Conservation (phyloP, 2,888 invertebrate genomes). For the Seladonia tumulorum region DNA sequence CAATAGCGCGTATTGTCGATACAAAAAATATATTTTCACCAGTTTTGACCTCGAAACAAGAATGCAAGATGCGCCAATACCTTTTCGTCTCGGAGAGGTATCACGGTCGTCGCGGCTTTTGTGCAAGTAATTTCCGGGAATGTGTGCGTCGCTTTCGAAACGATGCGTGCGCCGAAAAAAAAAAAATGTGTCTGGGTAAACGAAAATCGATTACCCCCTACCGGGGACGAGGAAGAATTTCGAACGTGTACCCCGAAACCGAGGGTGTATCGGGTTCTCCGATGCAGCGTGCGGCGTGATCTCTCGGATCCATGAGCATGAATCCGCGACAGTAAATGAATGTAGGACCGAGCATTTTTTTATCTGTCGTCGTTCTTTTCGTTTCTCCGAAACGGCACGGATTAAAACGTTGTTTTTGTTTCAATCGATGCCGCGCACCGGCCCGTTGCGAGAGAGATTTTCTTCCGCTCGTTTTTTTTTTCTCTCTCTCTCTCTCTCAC, state of each 20-base stretch:
- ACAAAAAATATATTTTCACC: too few species aligned
- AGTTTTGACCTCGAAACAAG: too few species aligned
- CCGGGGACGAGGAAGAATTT: neutral
- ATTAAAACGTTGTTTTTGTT: slow-evolving; percentile 8
- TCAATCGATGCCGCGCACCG: neutral
- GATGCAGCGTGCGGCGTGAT: neutral
- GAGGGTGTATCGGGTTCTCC: neutral
- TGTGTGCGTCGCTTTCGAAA: neutral
- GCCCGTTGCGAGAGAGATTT: slow-evolving; percentile 9
- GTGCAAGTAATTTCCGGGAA: neutral
- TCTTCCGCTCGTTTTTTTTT: slow-evolving; percentile 10
- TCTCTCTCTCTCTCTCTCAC: too few species aligned
- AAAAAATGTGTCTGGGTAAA: neutral
- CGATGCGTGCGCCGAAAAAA: neutral
- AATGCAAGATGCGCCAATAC: too few species aligned
- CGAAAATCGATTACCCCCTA: neutral
- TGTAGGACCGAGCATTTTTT: slow-evolving; percentile 8
- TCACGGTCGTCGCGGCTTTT: neutral
- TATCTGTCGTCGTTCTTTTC: neutral
- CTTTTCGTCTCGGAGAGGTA: neutral
- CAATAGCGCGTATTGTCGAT: too few species aligned
- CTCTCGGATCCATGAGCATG: neutral
- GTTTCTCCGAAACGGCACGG: neutral
- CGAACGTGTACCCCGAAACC: neutral
- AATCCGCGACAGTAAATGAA: slow-evolving; percentile 4